Conservation (phyloP, 2,113 vertebrate species). For the Notarius lentiginosus region DNA sequence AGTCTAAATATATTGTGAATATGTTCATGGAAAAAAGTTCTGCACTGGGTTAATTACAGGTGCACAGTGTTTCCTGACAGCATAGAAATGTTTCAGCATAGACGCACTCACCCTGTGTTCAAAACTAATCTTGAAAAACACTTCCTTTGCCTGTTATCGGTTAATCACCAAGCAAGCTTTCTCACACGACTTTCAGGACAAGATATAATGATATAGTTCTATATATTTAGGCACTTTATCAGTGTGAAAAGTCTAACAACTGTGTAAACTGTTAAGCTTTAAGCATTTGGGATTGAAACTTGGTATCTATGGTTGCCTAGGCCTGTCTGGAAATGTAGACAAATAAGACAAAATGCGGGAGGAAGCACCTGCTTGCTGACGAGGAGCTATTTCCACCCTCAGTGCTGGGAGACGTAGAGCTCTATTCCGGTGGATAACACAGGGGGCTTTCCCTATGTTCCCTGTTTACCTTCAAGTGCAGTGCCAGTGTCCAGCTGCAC, state of each 20-base stretch:
- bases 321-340: slow-evolving; percentile 63
- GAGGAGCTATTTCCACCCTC: slow-evolving; percentile 69
- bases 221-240: background rate
- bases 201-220: background rate
- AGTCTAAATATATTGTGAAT: background rate
- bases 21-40: background rate
- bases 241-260: background rate
- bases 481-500: slow-evolving; percentile 66
- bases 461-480: slow-evolving; percentile 69
- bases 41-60: background rate
- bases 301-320: slow-evolving; percentile 42
- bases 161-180: background rate
- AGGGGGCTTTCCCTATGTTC: slow-evolving; percentile 69
- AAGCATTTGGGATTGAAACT: slow-evolving; percentile 6
- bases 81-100: background rate
- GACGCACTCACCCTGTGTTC: background rate
- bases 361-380: slow-evolving; percentile 78
- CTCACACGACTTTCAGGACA: background rate
- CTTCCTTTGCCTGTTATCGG: slow-evolving; percentile 9
- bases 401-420: slow-evolving; percentile 70
- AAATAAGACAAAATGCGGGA: slow-evolving; percentile 62
- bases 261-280: slow-evolving; percentile 2
- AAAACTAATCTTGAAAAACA: background rate
- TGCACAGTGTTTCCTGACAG: background rate
- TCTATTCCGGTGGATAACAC: slow-evolving; percentile 73